These are phyloP conservation scores for Calliopsis andreniformis DNA, from an alignment of 1,140 invertebrate species.

Conservation along the genomic window DNA sequence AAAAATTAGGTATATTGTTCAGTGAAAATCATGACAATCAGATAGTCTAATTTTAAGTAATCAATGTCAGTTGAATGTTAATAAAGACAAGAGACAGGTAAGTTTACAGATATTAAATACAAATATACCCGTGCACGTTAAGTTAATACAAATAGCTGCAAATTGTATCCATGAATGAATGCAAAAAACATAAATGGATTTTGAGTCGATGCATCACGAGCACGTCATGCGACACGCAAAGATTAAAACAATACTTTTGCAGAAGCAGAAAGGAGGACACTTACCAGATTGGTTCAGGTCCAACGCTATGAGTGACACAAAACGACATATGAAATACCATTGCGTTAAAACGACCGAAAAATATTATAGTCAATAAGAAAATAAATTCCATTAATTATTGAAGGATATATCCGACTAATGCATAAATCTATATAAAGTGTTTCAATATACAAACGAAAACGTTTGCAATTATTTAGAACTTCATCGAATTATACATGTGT, in stretches of 20 bases:
- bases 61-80: too few species aligned
- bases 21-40: too few species aligned
- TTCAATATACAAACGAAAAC: not conserved
- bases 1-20: too few species aligned
- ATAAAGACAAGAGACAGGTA: not conserved
- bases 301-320: slow-evolving; percentile 75
- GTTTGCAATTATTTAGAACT: too few species aligned
- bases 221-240: slow-evolving; percentile 41
- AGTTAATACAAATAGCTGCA: slow-evolving; percentile 22
- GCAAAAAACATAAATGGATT: slow-evolving; percentile 2
- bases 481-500: too few species aligned
- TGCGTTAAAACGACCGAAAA: slow-evolving; percentile 62
- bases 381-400: not conserved
- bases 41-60: too few species aligned
- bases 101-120: not conserved
- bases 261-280: slow-evolving; percentile 61
- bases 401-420: too few species aligned
- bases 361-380: slow-evolving; percentile 31
- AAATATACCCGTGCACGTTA: not conserved
- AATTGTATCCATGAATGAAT: too few species aligned
- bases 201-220: slow-evolving; percentile 1
- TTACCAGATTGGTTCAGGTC: slow-evolving; percentile 77
- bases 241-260: slow-evolving; percentile 33
- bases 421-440: too few species aligned
- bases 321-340: slow-evolving; percentile 74